Percentiles rank a stretch among this genome's conserved stretches.
Evolutionary conservation across 2,113 vertebrate genomes (phyloP).

Genomic region (Aix galericulata): DNA sequence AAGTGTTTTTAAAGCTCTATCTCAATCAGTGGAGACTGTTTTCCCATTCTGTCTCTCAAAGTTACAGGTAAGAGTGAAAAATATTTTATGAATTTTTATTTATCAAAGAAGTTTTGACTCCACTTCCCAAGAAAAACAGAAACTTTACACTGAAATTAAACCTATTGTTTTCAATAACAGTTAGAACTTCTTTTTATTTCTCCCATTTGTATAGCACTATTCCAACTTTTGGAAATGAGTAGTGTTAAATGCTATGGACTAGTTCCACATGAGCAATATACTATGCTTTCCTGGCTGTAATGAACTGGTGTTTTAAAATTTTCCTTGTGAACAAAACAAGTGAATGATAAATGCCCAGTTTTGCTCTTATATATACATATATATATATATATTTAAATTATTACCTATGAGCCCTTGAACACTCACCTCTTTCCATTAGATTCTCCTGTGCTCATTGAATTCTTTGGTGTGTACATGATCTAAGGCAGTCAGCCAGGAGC

Average conservation of each 20-base stretch:
- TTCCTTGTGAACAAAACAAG: not conserved
- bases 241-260: not conserved
- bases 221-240: not conserved
- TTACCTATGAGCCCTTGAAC: not conserved
- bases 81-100: not conserved
- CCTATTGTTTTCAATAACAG: not conserved
- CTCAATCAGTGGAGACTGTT: not conserved
- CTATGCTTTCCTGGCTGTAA: not conserved
- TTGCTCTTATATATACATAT: not conserved
- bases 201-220: not conserved
- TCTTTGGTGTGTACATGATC: not conserved
- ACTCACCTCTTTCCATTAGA: not conserved
- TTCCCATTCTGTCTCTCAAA: not conserved
- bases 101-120: not conserved
- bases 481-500: not conserved
- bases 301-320: not conserved
- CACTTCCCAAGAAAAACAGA: not conserved
- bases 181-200: not conserved
- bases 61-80: not conserved
- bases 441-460: not conserved
- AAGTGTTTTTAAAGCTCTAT: not conserved
- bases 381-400: not conserved
- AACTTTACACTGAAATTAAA: not conserved
- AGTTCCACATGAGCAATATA: not conserved
- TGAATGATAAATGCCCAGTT: not conserved